A percentile compares a stretch with the other conserved stretches of the same genome.
Conservation (phyloP, 2,113 vertebrate genomes). For the Phaethon lepturus region DNA sequence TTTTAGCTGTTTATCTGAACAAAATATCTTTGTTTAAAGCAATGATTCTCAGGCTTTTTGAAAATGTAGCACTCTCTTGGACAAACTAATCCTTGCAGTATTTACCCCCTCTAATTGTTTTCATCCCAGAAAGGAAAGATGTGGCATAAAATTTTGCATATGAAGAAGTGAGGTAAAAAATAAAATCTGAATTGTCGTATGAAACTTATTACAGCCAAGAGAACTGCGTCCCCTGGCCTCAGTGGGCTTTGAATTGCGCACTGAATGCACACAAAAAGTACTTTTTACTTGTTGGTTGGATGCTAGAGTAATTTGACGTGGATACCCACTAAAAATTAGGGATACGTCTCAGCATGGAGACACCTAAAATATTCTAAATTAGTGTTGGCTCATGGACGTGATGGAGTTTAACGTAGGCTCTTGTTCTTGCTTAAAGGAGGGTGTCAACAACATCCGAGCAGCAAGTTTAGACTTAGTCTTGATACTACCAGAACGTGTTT, state of each 20-base stretch:
- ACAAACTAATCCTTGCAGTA: not conserved
- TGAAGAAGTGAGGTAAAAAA: not conserved
- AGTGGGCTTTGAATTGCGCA: not conserved
- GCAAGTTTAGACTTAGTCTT: not conserved
- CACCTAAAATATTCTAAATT: not conserved
- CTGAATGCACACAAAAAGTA: not conserved
- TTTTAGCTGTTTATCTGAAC: not conserved
- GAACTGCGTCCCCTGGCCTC: not conserved
- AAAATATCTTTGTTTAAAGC: not conserved
- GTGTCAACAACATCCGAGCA: not conserved
- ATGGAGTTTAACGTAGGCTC: not conserved
- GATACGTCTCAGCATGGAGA: not conserved
- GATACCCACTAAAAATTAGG: not conserved
- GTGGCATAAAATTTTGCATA: not conserved
- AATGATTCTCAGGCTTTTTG: not conserved
- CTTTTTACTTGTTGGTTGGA: not conserved
- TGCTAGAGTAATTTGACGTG: not conserved
- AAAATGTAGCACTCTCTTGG: not conserved
- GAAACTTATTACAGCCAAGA: not conserved
- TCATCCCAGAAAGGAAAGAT: not conserved
- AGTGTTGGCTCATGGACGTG: accelerated
- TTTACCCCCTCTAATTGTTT: not conserved
- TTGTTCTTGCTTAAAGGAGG: not conserved
- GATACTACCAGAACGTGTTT: not conserved
- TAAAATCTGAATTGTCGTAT: not conserved